phyloP scores from a whole-genome alignment of 2,888 invertebrate species.

The Dryobota labecula region DNA sequence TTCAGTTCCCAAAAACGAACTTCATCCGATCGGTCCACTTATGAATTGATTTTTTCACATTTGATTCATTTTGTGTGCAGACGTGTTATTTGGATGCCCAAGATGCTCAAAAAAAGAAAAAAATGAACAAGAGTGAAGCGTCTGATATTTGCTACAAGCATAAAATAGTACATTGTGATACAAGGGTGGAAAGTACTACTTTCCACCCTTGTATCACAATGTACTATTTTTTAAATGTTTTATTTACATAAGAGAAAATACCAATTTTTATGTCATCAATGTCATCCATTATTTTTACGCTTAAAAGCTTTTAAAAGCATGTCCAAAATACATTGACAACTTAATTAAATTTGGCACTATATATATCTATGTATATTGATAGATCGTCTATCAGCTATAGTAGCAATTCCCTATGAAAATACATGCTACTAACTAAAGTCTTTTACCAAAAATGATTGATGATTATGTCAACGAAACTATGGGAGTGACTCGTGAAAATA shows the following conservation, averaged over 20 bases:
- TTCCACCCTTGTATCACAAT: too few relatives aligned
- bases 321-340: slow-evolving; percentile 23
- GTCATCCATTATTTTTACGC: slow-evolving; percentile 11
- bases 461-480: slow-evolving; percentile 48
- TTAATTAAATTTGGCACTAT: slow-evolving; percentile 15
- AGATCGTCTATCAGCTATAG: slow-evolving; percentile 11
- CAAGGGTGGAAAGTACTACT: too few relatives aligned
- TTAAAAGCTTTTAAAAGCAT: slow-evolving; percentile 19
- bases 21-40: too few relatives aligned
- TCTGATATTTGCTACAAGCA: too few relatives aligned
- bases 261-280: neutral
- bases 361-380: slow-evolving; percentile 30
- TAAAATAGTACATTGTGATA: too few relatives aligned
- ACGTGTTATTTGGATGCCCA: too few relatives aligned
- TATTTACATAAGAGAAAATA: neutral
- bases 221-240: too few relatives aligned
- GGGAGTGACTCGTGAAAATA: slow-evolving; percentile 41
- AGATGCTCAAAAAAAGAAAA: too few relatives aligned
- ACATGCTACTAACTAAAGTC: slow-evolving; percentile 30
- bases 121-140: too few relatives aligned
- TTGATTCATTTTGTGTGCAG: too few relatives aligned
- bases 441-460: slow-evolving; percentile 55
- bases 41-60: too few relatives aligned
- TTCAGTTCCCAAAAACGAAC: too few relatives aligned
- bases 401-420: slow-evolving; percentile 8